Base-by-base conservation (phyloP, 2,888 invertebrate species). In the Synergus umbraculus region DNA sequence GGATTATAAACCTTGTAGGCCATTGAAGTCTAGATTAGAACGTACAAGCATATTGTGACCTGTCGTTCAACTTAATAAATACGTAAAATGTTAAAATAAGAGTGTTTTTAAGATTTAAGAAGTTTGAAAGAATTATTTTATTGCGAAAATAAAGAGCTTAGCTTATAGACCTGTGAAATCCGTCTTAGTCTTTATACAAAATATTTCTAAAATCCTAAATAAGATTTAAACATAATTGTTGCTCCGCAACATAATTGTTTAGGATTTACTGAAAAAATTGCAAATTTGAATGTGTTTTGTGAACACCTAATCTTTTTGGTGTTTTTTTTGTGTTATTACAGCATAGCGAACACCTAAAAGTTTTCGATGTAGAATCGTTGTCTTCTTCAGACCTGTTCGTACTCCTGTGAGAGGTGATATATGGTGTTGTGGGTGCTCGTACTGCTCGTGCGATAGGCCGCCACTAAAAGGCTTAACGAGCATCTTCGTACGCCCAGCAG, bases 391-490 rank as follows among this genome's bases (percentile, higher is more conserved):
- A 67, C 78, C 69, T 46, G 76, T 60, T 67, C 78, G 78, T 81
- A 79, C 81, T 66, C 77, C 78, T 37, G 63, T 67, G 49, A 78
- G 58, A 37, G 86, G 89, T 91, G 91, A 91, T 91, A 89, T 91
- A 91, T 88, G 88, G 86, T 89, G 88, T 87, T 88, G 88, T 86
- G 89, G 88, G 87, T 86, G 88, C 88, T 88, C 86, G 87, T 82
- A 88, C 89, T 86, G 88, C 88, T 88, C 86, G 87, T 81, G 88
- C 89, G 90, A 90, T 91, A 90, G 89, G 88, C 87, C 87, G 88
- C 85, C 89, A 88, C 89, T 91, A 91, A 91, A 91, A 90, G 91
- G 90, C 91, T 91, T 91, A 91, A 91, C 91, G 91, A 91, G 90
- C 90, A 91, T 91, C 91, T 91, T 91, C 90, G 90, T 89, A 88